Evolutionary conservation across 1,140 invertebrate species (phyloP), one percentile per base, ranked within the genome.

Genomic region (Drosophila fuyamai): DNA sequence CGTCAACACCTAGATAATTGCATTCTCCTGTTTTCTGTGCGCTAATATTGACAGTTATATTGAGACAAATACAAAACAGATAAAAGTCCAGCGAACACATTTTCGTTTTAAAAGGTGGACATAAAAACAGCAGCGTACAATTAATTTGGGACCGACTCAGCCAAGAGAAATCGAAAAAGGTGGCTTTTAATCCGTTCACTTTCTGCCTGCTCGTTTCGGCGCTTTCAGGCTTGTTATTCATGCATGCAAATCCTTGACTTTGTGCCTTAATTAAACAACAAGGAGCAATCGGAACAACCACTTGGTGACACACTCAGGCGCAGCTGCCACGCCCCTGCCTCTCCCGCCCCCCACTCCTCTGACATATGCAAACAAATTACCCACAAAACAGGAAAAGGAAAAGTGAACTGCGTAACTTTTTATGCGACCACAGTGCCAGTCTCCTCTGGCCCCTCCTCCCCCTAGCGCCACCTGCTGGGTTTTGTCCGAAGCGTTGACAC

Each of bases 361-460:
- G 63, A 66, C 60, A 85, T 77, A 85, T 84, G 77, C 77, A 81
- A 85, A 85, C 55, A 65, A 85, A 85, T 81, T 84, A 63, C 61
- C 76, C 36, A 58, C 50, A 47, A 73, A 54, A 71, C 16, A n/a
- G 36, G n/a, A 57, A 66, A 57, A 50, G 56, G 50, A 66, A 58
- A 78, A 79, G 68, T 71, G 65, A 70, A 65, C 48, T 76, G 67
- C 65, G 75, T 78, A 63, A 62, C 67, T 79, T 82, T 82, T 75
- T 82, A 82, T 83, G 62, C 44, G 62, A 51, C 74, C 74, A 65
- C 74, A 74, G 35, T 67, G 75, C 60, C 77, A 59, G 48, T 16
- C 40, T 36, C 57, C 38, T 58, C 38, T 43, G 16, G 41, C 14
- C 62, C 53, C 23, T 6, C 41, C 23, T 23, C 4, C 23, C 23